Percentiles rank a stretch among this genome's conserved stretches.
These are phyloP conservation scores for Drosophila sechellia DNA, from an alignment of 1,140 invertebrate genomes.

Conservation along the genomic window DNA sequence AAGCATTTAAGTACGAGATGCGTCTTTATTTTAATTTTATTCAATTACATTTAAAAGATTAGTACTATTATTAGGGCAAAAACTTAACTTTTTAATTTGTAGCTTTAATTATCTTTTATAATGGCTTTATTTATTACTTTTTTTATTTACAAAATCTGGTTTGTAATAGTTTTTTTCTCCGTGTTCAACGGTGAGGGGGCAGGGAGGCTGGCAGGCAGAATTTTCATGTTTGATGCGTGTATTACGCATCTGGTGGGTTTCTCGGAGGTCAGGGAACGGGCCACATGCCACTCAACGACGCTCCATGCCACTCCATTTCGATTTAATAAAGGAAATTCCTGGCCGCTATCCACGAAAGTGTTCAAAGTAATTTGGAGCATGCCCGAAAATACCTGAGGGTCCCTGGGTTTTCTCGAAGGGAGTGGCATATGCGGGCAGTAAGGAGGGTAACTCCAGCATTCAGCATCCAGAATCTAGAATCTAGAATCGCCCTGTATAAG, in stretches of 20 bases:
- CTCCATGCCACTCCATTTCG: constrained; percentile 56
- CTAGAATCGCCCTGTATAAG: constrained; percentile 53
- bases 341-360: constrained; percentile 62
- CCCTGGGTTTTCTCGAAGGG: constrained; percentile 2
- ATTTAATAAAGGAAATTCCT: constrained; percentile 83
- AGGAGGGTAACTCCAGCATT: constrained; percentile 6
- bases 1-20: too few species aligned
- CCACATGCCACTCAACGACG: constrained; percentile 50
- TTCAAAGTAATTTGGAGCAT: constrained; percentile 82
- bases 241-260: constrained; percentile 78
- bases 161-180: neutral
- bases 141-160: neutral
- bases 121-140: too few species aligned
- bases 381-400: constrained; percentile 76
- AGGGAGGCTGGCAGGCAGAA: constrained; percentile 34
- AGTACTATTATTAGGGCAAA: too few species aligned
- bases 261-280: constrained; percentile 45
- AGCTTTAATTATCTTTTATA: neutral
- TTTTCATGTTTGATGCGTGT: constrained; percentile 79
- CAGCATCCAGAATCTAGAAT: constrained; percentile 3
- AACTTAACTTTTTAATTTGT: too few species aligned
- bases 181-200: constrained; percentile 1
- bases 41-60: neutral
- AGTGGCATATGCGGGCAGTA: constrained; percentile 17
- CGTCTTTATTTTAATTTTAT: neutral